Base-by-base conservation (phyloP, 2,888 invertebrate genomes). In the Nudaria mundana region DNA sequence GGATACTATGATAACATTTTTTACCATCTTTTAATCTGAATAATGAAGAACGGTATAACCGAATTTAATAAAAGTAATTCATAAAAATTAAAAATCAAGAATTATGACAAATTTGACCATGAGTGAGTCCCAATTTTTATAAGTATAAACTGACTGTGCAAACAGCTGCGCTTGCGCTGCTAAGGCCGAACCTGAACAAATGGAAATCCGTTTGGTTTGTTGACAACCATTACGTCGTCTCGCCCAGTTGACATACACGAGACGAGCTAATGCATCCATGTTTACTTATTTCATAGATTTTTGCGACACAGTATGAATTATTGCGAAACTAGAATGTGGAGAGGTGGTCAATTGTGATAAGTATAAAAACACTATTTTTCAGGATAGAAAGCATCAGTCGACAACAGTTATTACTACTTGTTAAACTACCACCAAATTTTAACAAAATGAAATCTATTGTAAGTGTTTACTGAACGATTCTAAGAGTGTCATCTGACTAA, bases 261-360 rank as follows among this genome's bases (percentile, higher is more conserved):
- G 66, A 64, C 74, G 76, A 80, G 83, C 81, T 82, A 83, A 86
- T 84, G 84, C 75, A 80, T 68, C 67, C 66, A 74, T 87, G 80
- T 87, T 88, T 86, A 81, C 86, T 76, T 81, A 84, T 85, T 82
- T 85, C 83, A 84, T 84, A 74, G 72, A 83, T 78, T 84, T 62
- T 85, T 80, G 75, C 81, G 81, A 79, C 81, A 81, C 72, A 66
- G 71, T 71, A 72, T 70, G 72, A 61, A 76, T 81, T 18, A 34
- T 34, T 83, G 77, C 73, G 83, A 77, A 81, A 84, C 69, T 67
- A 73, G 70, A 64, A 78, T 67, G 69, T 56, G 67, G 69, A 76
- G 84, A 76, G 83, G 82, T 81, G 83, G 85, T 49, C 61, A 62
- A 64, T 61, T 69, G 63, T 68, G 63, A 60, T 67, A 66, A 71